Evolutionary conservation across 2,888 invertebrate species (phyloP), one percentile per base, ranked within the genome.

Genomic region (Synanthedon andrenaeformis): DNA sequence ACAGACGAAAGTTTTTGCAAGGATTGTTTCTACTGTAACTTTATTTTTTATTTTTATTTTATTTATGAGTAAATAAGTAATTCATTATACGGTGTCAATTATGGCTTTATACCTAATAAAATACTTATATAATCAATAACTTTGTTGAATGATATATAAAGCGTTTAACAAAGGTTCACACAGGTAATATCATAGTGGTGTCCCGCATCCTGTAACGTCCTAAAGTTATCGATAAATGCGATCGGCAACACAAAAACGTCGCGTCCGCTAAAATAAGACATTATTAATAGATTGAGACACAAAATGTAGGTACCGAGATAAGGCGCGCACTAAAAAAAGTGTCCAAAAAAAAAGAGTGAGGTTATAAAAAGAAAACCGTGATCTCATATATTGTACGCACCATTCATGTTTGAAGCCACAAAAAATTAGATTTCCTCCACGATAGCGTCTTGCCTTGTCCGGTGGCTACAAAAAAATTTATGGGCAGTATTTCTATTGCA

Each of bases 201-300:
- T 66, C 62, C 70, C 64, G 61, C 66, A 65, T 63, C 65, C 67
- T 64, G 14, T 19, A 14, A 14, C 63, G 62, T 60, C 59, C 71
- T 76, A 2, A 35, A 10, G 35, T 35, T 35, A 79, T 81, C 80
- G 74, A 74, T 73, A 67, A 70, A 71, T 67, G 67, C 67, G 72
- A 73, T 73, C 74, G 57, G 19, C 58, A 62, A 65, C 68, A 78
- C 71, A 74, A 79, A 66, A 76, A 77, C 70, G 75, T 74, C 74
- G 69, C 70, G 69, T 70, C 72, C 69, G 67, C 74, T 78, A 78
- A 82, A 82, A 82, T 76, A 78, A 81, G 77, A 80, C 83, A 74
- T 84, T 82, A 52, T 83, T 84, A 86, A 84, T 85, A 82, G 84
- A 86, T 85, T 82, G 80, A 85, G 83, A 83, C 82, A 83, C 82